phyloP scores from a whole-genome alignment of 2,113 vertebrate genomes.

The Cinclus cinclus region DNA sequence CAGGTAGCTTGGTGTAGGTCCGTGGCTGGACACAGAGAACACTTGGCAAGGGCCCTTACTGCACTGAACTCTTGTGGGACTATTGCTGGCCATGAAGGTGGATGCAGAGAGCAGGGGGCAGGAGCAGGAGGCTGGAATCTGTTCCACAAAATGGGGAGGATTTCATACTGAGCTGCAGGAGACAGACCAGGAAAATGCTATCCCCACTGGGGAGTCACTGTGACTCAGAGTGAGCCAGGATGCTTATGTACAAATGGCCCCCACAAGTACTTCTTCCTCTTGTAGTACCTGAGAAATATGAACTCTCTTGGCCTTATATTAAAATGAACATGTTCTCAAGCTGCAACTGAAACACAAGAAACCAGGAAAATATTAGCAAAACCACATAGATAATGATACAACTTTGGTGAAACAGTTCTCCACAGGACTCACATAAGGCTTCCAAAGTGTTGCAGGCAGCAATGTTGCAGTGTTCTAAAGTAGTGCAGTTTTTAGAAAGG shows the following conservation, averaged over 20 bases:
- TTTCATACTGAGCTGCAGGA: not conserved
- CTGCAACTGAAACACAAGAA: not conserved
- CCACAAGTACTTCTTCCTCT: not conserved
- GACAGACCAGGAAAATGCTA: fast-evolving
- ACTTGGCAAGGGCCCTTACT: not conserved
- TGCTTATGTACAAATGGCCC: not conserved
- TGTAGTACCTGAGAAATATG: not conserved
- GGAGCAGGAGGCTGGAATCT: not conserved
- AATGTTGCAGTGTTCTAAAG: not conserved
- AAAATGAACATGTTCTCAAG: not conserved
- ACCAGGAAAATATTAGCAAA: not conserved
- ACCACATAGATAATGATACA: not conserved
- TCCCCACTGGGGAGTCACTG: not conserved
- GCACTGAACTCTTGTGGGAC: not conserved
- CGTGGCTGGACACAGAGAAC: not conserved
- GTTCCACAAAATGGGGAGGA: not conserved
- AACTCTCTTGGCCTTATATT: not conserved
- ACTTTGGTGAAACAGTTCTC: not conserved
- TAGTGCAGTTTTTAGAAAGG: not conserved
- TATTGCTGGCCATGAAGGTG: not conserved
- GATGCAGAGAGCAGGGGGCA: not conserved
- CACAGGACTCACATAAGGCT: fast-evolving
- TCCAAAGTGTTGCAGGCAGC: not conserved
- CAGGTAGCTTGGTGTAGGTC: not conserved
- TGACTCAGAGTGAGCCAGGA: not conserved